A percentile compares a stretch with the other conserved stretches of the same genome.
phyloP scores from a whole-genome alignment of 1,140 invertebrate species.

The Rhagoletis zephyria region DNA sequence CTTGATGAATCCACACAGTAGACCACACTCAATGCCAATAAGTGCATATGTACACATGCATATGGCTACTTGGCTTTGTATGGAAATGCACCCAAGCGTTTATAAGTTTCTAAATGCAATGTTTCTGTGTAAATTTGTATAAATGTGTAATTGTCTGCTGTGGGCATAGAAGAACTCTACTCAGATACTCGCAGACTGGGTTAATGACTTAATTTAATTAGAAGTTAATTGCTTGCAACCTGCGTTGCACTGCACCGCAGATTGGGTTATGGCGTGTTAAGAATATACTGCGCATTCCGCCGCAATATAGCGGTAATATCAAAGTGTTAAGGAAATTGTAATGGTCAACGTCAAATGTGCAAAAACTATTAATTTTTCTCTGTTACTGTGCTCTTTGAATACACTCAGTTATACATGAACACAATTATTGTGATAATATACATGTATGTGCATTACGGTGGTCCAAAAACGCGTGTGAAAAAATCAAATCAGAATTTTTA shows the following conservation, averaged over 20 bases:
- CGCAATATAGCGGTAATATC: too few species aligned
- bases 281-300: background rate
- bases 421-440: too few species aligned
- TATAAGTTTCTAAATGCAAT: background rate
- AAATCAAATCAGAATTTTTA: too few species aligned
- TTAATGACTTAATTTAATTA: conserved; percentile 47
- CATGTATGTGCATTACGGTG: too few species aligned
- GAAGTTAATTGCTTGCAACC: conserved; percentile 43
- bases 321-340: too few species aligned
- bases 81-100: background rate
- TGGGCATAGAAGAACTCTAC: background rate
- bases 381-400: too few species aligned
- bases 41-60: background rate
- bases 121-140: background rate
- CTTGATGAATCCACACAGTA: conserved; percentile 26
- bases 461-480: too few species aligned
- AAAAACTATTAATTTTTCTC: too few species aligned
- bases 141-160: background rate
- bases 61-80: too few species aligned
- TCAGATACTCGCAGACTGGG: background rate
- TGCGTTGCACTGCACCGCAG: background rate
- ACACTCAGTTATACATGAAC: too few species aligned
- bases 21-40: conserved; percentile 19
- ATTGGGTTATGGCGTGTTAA: background rate
- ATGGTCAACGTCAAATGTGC: too few species aligned